Evolutionary conservation across 2,113 vertebrate species (phyloP).

Genomic region (Semicossyphus pulcher): DNA sequence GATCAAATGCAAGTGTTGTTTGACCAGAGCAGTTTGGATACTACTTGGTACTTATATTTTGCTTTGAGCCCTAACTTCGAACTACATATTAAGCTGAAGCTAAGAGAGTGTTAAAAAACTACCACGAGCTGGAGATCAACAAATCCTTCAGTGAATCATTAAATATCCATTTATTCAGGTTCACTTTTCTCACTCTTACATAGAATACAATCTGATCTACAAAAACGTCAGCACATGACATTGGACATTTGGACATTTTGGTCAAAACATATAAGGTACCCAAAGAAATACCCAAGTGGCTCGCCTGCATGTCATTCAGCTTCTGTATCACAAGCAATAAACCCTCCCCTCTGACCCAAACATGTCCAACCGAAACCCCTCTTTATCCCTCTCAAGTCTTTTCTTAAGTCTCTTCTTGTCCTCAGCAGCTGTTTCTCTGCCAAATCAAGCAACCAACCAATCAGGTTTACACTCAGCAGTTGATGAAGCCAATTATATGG

Average conservation of each 20-base stretch:
- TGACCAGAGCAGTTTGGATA: too few relatives aligned
- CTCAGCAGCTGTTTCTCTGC: slow-evolving; percentile 29
- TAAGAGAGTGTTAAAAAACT: too few relatives aligned
- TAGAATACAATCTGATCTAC: slow-evolving; percentile 80
- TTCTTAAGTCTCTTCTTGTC: slow-evolving; percentile 23
- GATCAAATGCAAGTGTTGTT: too few relatives aligned
- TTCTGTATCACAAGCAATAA: slow-evolving; percentile 23
- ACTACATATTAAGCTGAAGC: too few relatives aligned
- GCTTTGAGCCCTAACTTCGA: too few relatives aligned
- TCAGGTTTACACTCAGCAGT: slow-evolving; percentile 45
- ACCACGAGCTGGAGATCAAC: neutral
- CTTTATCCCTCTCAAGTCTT: slow-evolving; percentile 15
- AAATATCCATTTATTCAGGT: slow-evolving; percentile 82
- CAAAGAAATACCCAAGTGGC: slow-evolving; percentile 66
- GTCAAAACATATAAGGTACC: slow-evolving; percentile 74
- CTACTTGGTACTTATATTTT: too few relatives aligned
- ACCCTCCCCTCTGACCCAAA: slow-evolving; percentile 5
- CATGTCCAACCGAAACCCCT: neutral
- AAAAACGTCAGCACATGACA: slow-evolving; percentile 74
- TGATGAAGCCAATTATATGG: slow-evolving; percentile 45
- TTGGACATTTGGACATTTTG: slow-evolving; percentile 73
- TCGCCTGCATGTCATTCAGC: slow-evolving; percentile 49
- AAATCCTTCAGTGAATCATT: slow-evolving; percentile 66
- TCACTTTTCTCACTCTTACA: slow-evolving; percentile 79
- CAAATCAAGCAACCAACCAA: slow-evolving; percentile 47